phyloP scores from a whole-genome alignment of 35 echinoderm and acorn worm genomes.

The Ophiothrix spiculata region DNA sequence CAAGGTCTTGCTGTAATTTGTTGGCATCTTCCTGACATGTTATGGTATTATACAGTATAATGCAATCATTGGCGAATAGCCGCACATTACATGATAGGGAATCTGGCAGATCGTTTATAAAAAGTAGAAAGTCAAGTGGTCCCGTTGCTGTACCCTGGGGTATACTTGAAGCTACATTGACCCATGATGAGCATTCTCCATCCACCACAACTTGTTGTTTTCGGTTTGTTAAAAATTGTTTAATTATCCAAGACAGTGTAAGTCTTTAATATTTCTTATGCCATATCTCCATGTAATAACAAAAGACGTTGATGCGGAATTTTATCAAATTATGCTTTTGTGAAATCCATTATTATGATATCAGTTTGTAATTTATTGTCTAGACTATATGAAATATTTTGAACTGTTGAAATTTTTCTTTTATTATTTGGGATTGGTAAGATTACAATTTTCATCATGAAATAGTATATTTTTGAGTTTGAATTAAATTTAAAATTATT shows the following conservation, averaged over 20 bases:
- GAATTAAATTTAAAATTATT: too few relatives aligned
- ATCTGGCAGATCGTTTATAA: slow-evolving; percentile 13
- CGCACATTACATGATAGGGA: background rate
- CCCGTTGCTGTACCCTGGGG: slow-evolving; percentile 23
- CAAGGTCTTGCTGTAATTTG: slow-evolving; percentile 4
- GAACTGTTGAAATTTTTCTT: too few relatives aligned
- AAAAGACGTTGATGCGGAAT: background rate
- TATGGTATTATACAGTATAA: slow-evolving; percentile 25
- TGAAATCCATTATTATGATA: background rate
- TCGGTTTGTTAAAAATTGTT: background rate
- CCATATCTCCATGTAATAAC: background rate
- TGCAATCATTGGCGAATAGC: slow-evolving; percentile 41
- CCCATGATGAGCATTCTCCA: background rate
- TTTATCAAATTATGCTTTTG: background rate
- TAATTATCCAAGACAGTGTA: slow-evolving; percentile 35
- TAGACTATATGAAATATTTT: too few relatives aligned
- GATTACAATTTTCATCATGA: too few relatives aligned
- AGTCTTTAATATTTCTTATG: slow-evolving; percentile 14
- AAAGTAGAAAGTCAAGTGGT: slow-evolving; percentile 13
- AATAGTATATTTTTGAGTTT: too few relatives aligned
- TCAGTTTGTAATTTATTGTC: too few relatives aligned
- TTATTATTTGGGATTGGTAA: too few relatives aligned
- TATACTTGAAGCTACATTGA: slow-evolving; percentile 16
- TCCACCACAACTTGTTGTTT: slow-evolving; percentile 16
- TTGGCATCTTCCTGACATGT: background rate